Base-by-base conservation (phyloP, 2,888 invertebrate genomes). In the Ophion ventricosus region DNA sequence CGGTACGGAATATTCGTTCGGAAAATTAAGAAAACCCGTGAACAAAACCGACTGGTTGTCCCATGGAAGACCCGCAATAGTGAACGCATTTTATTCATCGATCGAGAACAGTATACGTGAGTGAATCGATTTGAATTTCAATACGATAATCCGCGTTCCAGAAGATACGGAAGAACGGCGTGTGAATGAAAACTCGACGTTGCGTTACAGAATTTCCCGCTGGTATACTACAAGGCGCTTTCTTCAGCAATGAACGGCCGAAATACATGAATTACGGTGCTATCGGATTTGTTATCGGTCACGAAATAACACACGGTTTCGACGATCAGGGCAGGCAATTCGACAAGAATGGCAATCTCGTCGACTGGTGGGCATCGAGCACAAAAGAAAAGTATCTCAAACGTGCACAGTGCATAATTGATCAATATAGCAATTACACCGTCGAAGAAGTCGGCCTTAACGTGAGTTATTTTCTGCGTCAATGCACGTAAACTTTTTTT, bases 201-300 rank as follows among this genome's bases (percentile, higher is more conserved):
- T n/a, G 89, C 17, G 3, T 61, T 49, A 64, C 94, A 98, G 98
- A 98, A 94, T 98, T 98, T 94, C 98, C 98, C 0, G 98, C 98
- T 88, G 98, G 98, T 86, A 98, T 98, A 86, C 94, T 98, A 1
- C 98, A 98, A 95, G 98, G 98, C 1, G 96, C 97, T 1, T 98
- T 98, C 95, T 98, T 98, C 94, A 96, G 96, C 79, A 97, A 97
- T 75, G 96, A 97, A 67, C 96, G 98, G 26, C 98, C 98, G 0
- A 96, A 96, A 87, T 98, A 98, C 93, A 97, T 98, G 97, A 98
- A 98, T 93, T 98, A 97, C 89, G 98, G 98, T 25, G 97, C 97
- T 2, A 98, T 98, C 86, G 98, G 98, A 2, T 97, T 97, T 90
- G 97, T 98, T 2, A 98, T 98, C 90, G 98, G 98, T 0, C 98